These are phyloP conservation scores for Alligator sinensis DNA, from an alignment of 2,113 vertebrate genomes.

Conservation along the genomic window DNA sequence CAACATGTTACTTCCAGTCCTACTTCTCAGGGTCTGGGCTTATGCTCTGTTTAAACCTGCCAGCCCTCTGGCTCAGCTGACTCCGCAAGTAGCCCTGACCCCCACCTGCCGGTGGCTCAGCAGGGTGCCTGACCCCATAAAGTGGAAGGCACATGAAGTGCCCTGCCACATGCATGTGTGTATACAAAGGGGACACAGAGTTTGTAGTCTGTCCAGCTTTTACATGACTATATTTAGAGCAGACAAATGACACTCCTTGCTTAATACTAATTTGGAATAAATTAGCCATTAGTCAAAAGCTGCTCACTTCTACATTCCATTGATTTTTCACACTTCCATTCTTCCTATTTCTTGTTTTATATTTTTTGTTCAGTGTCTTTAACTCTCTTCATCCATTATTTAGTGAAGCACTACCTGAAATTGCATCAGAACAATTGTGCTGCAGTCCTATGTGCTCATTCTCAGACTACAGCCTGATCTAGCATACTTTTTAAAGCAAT, in stretches of 20 bases:
- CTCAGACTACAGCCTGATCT: background rate
- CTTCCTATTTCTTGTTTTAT: background rate
- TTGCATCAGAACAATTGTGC: background rate
- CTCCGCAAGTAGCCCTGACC: too few relatives aligned
- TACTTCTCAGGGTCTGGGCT: too few relatives aligned
- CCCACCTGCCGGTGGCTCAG: too few relatives aligned
- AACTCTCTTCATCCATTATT: background rate
- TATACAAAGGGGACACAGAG: background rate
- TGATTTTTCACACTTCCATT: background rate
- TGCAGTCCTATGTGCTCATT: background rate
- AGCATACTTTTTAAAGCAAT: constrained; percentile 27
- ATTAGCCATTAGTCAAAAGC: background rate
- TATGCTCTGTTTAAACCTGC: too few relatives aligned
- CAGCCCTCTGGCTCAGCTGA: too few relatives aligned
- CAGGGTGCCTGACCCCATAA: too few relatives aligned
- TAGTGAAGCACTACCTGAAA: background rate
- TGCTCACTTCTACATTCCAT: background rate
- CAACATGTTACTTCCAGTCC: too few relatives aligned
- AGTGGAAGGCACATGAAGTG: too few relatives aligned
- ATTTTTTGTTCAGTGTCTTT: background rate
- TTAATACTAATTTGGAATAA: background rate
- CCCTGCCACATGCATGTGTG: too few relatives aligned
- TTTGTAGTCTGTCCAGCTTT: background rate
- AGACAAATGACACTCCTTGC: background rate
- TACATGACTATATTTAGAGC: background rate